These are phyloP conservation scores for Emydocephalus ijimae DNA, from an alignment of 2,113 vertebrate genomes.

Conservation along the genomic window DNA sequence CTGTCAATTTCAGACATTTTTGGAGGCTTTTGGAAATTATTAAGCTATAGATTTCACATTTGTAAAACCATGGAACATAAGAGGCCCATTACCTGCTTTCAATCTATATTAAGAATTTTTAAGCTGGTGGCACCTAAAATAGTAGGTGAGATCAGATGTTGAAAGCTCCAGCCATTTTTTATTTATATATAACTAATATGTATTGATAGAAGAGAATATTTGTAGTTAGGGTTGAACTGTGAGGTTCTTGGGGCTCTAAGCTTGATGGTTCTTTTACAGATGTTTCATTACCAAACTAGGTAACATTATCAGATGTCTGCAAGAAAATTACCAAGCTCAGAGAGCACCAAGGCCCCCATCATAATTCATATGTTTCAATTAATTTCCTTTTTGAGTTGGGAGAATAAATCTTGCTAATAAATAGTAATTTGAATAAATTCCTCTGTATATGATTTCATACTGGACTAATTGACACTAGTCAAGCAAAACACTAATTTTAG, in stretches of 20 bases:
- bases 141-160: neutral
- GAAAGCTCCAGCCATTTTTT: neutral
- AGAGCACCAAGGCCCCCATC: neutral
- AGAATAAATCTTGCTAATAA: neutral
- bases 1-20: neutral
- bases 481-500: neutral
- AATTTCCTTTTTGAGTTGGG: neutral
- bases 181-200: neutral
- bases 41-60: neutral
- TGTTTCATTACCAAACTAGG: neutral
- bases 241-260: neutral
- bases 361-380: neutral
- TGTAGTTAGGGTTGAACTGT: neutral
- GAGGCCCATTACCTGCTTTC: neutral
- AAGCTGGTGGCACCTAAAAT: neutral
- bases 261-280: neutral
- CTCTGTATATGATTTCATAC: neutral
- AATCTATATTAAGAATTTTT: neutral
- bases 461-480: neutral
- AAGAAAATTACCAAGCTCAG: neutral
- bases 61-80: neutral
- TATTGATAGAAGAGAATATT: neutral
- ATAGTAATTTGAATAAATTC: neutral
- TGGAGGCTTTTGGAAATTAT: neutral
- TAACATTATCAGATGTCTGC: neutral